Evolutionary conservation across 2,113 vertebrate genomes (phyloP), one percentile per base, ranked within the genome.

Genomic region (Pelecanus crispus): DNA sequence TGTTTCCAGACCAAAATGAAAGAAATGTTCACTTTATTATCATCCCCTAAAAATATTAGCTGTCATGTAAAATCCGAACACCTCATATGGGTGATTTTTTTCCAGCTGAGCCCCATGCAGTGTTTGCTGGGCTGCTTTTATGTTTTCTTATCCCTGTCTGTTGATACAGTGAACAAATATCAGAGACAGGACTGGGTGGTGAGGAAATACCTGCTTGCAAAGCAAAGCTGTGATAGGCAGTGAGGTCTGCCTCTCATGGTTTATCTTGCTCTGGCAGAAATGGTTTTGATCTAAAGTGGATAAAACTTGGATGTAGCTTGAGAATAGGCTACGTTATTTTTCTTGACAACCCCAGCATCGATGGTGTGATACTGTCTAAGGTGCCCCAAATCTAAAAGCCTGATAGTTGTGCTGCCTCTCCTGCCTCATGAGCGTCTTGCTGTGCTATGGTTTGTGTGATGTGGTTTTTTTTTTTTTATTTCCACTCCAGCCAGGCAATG

Each of bases 251-350:
- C 75, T 88, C 50, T 84, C 38, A 6, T 17, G n/a, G 34, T 72
- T 95, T 91, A 59, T 96, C 87, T 84, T 88, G 31, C 52, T 87
- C 24, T 58, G 47, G 17, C 83, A 95, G 77, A 89, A 85, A 42
- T 29, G 14, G 3, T 36, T 94, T 81, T 91, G 84, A 63, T 91
- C 61, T 89, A 81, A 85, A 81, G 81, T 84, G 49, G 40, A 15
- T 92, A 71, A 81, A 94, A 10, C 61, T 85, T 81, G 47, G 36
- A 70, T 56, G 6, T 65, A 79, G 32, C 59, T 56, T 78, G 42
- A 92, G 66, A 90, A 65, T 6, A 67, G 40, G 21, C n/a, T 53
- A 1, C 1, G 2, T 49, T 55, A 21, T 44, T 88, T 93, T 44
- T 78, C 63, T 63, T 32, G 10, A 92, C 28, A 86, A 13, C 13